These are phyloP conservation scores for Salpingus planirostris DNA, from an alignment of 2,888 invertebrate genomes.

Conservation along the genomic window DNA sequence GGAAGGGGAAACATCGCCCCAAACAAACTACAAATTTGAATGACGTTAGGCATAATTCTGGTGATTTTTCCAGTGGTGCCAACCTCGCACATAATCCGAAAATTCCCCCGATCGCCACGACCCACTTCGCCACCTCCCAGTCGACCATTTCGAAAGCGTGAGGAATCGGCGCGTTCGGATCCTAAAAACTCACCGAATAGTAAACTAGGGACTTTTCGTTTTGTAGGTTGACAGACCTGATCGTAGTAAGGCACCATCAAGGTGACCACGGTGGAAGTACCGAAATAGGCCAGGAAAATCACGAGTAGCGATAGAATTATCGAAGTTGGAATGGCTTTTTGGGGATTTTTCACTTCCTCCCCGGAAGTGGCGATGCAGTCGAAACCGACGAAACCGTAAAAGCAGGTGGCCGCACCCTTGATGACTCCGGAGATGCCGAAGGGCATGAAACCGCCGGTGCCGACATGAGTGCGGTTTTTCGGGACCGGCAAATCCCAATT, in stretches of 20 bases:
- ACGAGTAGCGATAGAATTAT: conserved; percentile 74
- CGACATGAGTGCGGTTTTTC: conserved; percentile 26
- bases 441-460: conserved; percentile 75
- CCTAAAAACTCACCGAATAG: conserved; percentile 46
- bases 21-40: conserved; percentile 51
- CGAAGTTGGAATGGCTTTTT: conserved; percentile 77
- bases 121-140: conserved; percentile 70
- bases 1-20: conserved; percentile 83
- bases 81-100: conserved; percentile 79
- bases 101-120: conserved; percentile 77
- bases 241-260: conserved; percentile 76
- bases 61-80: too few relatives aligned
- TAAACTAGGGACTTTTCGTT: too few relatives aligned
- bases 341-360: conserved; percentile 83
- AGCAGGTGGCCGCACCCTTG: conserved; percentile 74
- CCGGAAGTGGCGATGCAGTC: conserved; percentile 84
- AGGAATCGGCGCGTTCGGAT: conserved; percentile 71
- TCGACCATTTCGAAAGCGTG: conserved; percentile 65
- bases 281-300: conserved; percentile 83
- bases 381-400: conserved; percentile 91
- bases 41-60: too few relatives aligned
- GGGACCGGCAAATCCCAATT: conserved; percentile 42
- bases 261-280: conserved; percentile 79
- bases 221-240: too few relatives aligned
- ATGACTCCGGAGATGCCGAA: conserved; percentile 72